Evolutionary conservation across 1,140 invertebrate genomes (phyloP).

Genomic region (Orchestia grillus): DNA sequence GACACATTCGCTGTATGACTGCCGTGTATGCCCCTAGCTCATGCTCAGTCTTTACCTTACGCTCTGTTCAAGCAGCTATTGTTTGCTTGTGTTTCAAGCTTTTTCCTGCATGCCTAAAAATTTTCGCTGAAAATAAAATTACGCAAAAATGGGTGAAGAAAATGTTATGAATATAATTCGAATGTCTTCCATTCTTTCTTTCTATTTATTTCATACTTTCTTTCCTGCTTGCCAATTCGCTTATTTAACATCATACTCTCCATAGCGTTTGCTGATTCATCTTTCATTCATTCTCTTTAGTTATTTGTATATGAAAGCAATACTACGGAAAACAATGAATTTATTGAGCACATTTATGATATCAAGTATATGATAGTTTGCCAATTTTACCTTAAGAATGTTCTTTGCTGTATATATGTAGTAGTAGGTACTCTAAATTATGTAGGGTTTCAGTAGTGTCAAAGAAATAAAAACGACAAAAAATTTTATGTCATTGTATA

Average conservation of each 20-base stretch:
- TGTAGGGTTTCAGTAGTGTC: too few relatives aligned
- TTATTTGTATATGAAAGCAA: not conserved
- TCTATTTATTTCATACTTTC: not conserved
- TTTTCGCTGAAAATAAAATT: not conserved
- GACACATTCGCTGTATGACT: not conserved
- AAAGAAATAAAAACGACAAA: too few relatives aligned
- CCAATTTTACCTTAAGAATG: too few relatives aligned
- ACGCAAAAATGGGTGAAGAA: not conserved
- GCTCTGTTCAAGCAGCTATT: not conserved
- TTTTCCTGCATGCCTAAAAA: not conserved
- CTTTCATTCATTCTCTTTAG: not conserved
- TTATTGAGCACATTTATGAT: not conserved
- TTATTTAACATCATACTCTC: not conserved
- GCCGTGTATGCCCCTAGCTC: not conserved
- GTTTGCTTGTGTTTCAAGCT: not conserved
- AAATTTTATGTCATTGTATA: too few relatives aligned
- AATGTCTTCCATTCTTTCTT: not conserved
- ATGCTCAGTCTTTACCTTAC: not conserved
- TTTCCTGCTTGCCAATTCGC: not conserved
- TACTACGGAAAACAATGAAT: not conserved
- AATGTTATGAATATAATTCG: not conserved
- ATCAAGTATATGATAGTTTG: too few relatives aligned
- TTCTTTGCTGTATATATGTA: too few relatives aligned
- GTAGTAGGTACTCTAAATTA: too few relatives aligned
- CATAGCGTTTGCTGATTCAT: not conserved